Conservation (phyloP, 64 coral and sea anemone genomes). For the Cladopsammia gracilis region DNA sequence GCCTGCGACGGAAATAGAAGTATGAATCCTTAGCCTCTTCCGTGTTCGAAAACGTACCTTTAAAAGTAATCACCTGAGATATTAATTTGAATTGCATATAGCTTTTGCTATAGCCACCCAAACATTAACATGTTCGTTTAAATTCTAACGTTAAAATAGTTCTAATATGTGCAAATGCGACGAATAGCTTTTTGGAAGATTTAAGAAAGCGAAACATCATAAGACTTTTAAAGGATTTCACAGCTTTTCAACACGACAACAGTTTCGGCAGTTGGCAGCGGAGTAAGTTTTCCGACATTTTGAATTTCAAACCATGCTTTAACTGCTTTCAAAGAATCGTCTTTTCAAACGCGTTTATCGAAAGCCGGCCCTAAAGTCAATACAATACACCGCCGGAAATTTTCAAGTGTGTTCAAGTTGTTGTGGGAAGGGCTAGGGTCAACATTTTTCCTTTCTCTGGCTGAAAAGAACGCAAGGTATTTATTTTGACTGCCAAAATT, state of each 20-base stretch:
- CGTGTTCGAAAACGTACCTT: not conserved
- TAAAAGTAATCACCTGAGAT: no score
- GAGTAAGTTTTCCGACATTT: not conserved
- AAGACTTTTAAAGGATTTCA: not conserved
- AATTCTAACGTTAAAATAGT: no score
- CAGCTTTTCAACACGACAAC: not conserved
- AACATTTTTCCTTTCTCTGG: not conserved
- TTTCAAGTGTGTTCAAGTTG: not conserved
- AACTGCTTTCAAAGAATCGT: not conserved
- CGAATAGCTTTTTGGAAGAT: not conserved
- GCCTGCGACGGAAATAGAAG: not conserved
- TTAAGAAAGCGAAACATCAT: not conserved
- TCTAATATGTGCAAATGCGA: not conserved
- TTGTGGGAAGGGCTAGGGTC: not conserved
- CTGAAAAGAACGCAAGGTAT: not conserved
- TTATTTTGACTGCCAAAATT: not conserved
- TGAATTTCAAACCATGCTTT: not conserved
- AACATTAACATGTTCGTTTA: no score
- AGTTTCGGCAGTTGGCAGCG: no score
- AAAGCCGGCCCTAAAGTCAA: not conserved
- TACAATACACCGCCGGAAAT: constrained; percentile 34
- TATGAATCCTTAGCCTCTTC: not conserved
- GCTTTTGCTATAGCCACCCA: no score
- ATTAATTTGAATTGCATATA: no score
- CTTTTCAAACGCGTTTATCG: not conserved